Conservation (phyloP, 2,113 vertebrate genomes). For the Stegostoma tigrinum region DNA sequence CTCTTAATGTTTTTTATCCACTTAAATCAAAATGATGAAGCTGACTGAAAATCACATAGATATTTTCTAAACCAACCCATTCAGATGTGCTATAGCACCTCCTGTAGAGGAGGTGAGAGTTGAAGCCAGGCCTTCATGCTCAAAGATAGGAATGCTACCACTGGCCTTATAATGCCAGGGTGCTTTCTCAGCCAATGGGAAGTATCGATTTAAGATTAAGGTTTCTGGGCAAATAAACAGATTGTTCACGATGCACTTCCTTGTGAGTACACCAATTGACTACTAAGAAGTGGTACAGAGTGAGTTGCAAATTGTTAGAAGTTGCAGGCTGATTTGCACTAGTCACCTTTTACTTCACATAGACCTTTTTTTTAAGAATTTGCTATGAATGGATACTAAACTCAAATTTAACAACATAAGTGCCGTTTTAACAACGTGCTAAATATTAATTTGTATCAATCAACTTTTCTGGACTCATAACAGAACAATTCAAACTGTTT, state of each 20-base stretch:
- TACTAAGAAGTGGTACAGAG: background rate
- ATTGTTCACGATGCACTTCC: background rate
- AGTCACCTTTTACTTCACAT: background rate
- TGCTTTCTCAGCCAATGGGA: background rate
- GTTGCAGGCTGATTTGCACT: background rate
- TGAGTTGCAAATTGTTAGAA: background rate
- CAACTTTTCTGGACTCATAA: background rate
- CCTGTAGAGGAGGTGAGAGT: too few species aligned
- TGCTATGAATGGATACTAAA: background rate
- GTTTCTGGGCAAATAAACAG: background rate
- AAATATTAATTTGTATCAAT: background rate
- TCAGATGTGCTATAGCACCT: too few species aligned
- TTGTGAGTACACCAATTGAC: background rate
- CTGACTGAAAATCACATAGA: background rate
- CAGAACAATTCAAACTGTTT: background rate
- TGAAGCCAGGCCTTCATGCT: too few species aligned
- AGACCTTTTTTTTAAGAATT: background rate
- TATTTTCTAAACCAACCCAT: too few species aligned
- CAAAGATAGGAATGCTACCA: too few species aligned
- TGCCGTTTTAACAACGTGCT: background rate
- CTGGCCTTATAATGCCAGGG: background rate
- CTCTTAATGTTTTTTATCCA: constrained; percentile 1
- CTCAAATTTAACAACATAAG: background rate
- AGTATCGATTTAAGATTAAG: background rate
- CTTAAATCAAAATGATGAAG: background rate